Evolutionary conservation across 2,888 invertebrate genomes (phyloP), one percentile per base, ranked within the genome.

Genomic region (Troides helena): DNA sequence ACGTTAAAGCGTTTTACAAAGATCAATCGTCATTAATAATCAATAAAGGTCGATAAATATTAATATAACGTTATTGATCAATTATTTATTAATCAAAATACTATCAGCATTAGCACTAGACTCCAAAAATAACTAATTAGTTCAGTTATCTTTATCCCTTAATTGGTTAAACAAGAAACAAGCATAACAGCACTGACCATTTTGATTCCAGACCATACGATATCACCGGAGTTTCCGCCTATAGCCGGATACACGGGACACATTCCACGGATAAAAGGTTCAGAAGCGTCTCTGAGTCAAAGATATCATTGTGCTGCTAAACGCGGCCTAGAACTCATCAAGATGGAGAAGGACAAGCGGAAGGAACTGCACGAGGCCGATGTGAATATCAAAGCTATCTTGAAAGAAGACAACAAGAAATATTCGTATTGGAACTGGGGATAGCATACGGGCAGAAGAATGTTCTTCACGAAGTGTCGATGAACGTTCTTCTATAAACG

Each of bases 241-340:
- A 95, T 95, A 76, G 95, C 95, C 0, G 95, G 96, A 12, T 95
- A 96, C 84, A 95, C 96, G 0, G 96, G 95, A 5, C 95, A 95
- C 81, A 95, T 96, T 72, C 95, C 95, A 5, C 92, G 95, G 62
- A 94, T 95, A 66, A 95, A 94, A 78, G 95, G 95, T 18, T 93
- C 94, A 0, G 95, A 95, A 81, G 94, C 94, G 0, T 95, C 95
- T 0, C 88, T 95, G n/a, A 95, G 95, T 71, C 94, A 95, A 79
- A 85, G 95, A 72, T 95, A 95, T 81, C 94, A 95, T 73, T 94
- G 94, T 77, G 95, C 95, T 0, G 95, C 95, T 4, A 94, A 93
- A 83, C 93, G 94, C 50, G 95, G 95, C 14, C 83, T 95, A 23
- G 93, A 94, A 76, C 86, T 94, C 12, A 88, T 95, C 62, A 89